Percentiles rank a stretch among this genome's conserved stretches.
These are phyloP conservation scores for Loripinus fragilis DNA, from an alignment of 2,888 invertebrate genomes.

Conservation along the genomic window DNA sequence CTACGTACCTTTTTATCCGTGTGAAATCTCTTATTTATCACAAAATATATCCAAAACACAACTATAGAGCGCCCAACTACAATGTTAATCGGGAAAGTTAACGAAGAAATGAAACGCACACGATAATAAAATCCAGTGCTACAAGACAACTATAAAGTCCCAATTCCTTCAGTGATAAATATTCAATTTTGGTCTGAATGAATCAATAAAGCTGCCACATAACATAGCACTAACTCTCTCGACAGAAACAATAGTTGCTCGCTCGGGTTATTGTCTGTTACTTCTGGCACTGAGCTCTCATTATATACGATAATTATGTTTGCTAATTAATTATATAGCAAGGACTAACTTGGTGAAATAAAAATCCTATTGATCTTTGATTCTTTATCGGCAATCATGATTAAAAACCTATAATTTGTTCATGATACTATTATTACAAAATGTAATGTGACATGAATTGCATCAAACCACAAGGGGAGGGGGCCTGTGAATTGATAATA, in stretches of 20 bases:
- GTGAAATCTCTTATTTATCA: no score
- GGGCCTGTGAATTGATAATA: no score
- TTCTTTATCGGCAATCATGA: neutral
- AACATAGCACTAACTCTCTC: neutral
- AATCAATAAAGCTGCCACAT: neutral
- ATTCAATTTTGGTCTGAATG: conserved; percentile 2
- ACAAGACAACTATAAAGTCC: neutral
- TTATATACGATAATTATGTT: neutral
- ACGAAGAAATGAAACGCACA: no score
- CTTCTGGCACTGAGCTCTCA: neutral
- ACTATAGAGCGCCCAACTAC: no score
- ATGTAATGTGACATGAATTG: no score
- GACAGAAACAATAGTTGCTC: conserved; percentile 5
- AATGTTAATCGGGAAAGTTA: no score
- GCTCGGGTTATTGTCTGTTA: no score
- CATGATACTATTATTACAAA: no score
- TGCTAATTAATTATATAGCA: conserved; percentile 11
- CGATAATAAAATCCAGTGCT: neutral
- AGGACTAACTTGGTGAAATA: neutral
- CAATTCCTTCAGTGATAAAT: neutral
- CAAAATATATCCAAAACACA: no score
- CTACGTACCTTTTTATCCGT: no score
- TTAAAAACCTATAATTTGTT: no score
- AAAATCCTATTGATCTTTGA: conserved; percentile 1
- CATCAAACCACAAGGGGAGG: no score